Base-by-base conservation (phyloP, 2,888 invertebrate species). In the Saturnia pavonia region DNA sequence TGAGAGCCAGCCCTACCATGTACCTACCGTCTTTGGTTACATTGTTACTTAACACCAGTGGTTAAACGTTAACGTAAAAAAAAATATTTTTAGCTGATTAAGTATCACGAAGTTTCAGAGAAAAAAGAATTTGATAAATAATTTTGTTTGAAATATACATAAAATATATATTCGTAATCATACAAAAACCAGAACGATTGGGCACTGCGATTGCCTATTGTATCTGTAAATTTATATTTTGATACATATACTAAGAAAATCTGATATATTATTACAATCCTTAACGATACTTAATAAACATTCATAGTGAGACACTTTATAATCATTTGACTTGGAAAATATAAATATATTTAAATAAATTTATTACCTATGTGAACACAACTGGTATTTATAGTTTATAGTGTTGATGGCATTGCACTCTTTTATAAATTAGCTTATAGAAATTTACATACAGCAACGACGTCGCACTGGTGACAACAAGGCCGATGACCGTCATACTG, bases 401-500 rank as follows among this genome's bases (percentile, higher is more conserved):
- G 70, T 72, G 68, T 73, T 60, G 71, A 74, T 69, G 72, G 71
- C 69, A 74, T 75, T 72, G 74, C 75, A 73, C 73, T 85, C 80
- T 82, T 80, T 78, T 78, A 82, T 83, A 80, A 87, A 88, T 90
- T 86, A 86, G 85, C 84, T 76, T 80, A 79, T 79, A 82, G 73
- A 78, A 82, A 89, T 89, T 90, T 88, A 83, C 87, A 88, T 87
- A 82, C 80, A 85, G 79, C 79, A 81, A 82, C 83, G 81, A 83
- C 82, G 82, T 80, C 79, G 78, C 76, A 80, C 74, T 82, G 81
- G 80, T 82, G 78, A 80, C 81, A 81, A 82, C 82, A 85, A 87
- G 88, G 88, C 84, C 88, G 82, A 84, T 85, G 90, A 90, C 91
- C 90, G 87, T 79, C 77, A 78, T 78, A 79, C 76, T 80, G 81